phyloP scores from a whole-genome alignment of 2,113 vertebrate genomes.

The Pristiophorus japonicus region DNA sequence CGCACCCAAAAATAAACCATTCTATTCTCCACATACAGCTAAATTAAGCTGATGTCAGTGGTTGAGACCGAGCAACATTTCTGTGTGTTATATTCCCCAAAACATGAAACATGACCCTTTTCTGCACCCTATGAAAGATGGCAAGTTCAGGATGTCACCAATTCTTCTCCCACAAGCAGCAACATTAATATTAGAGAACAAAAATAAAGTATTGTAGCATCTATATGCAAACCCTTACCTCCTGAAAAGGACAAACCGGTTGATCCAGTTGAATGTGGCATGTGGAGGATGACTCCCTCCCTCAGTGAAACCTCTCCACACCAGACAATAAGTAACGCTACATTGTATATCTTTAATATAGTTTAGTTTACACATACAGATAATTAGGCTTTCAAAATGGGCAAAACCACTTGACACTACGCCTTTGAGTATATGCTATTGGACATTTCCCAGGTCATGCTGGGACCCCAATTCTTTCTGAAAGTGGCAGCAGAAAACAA shows the following conservation, averaged over 20 bases:
- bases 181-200: neutral
- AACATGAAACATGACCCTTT: neutral
- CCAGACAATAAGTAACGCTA: neutral
- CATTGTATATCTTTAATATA: neutral
- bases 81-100: neutral
- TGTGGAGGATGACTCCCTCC: neutral
- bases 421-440: too few species aligned
- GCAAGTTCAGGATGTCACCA: neutral
- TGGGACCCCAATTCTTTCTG: neutral
- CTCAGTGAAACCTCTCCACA: neutral
- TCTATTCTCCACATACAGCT: neutral
- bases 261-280: neutral
- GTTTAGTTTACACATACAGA: neutral
- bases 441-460: neutral
- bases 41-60: neutral
- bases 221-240: neutral
- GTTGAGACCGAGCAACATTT: neutral
- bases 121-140: neutral
- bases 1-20: neutral
- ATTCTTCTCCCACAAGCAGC: neutral
- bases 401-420: neutral
- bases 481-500: neutral
- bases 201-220: neutral
- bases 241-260: neutral
- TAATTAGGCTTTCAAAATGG: neutral